Base-by-base conservation (phyloP, 2,888 invertebrate species). In the Capitulum mitella region DNA sequence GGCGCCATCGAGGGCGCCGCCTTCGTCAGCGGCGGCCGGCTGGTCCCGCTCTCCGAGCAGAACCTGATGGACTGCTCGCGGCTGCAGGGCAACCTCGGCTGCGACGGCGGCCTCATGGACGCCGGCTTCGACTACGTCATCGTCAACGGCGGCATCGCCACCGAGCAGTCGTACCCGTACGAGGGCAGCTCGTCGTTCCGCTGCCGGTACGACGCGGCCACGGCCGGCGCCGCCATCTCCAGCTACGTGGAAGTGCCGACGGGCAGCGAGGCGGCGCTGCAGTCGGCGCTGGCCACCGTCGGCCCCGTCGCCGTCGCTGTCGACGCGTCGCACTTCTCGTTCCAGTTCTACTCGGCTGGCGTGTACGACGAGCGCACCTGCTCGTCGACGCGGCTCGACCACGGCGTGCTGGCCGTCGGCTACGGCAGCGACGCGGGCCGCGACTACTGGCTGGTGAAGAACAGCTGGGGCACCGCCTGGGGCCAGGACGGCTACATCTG, bases 291-390 rank as follows among this genome's bases (percentile, higher is more conserved):
- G 77, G 95, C 94, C 79, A 92, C 92, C 0, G 86, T 92, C 80
- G 96, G 96, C 0, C 96, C 96, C 19, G 88, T 95, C 77, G 90
- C 94, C 12, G 91, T 95, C 77, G 95, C 94, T 83, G 95, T 96
- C 84, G 95, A 97, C 88, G 96, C 96, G 81, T 91, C 92, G 70
- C 92, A 91, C 82, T 88, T 90, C 84, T 90, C 90, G 82, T 95
- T 96, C 91, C 94, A 95, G 87, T 91, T 93, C 85, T 95, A 95
- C 87, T 81, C 82, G n/a, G 80, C 81, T 19, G 85, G 83, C 84
- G 76, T 77, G 22, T 79, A 79, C 79, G 89, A 89, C 85, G 95
- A 95, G 83, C 90, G 91, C 70, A 86, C 90, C 77, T 97, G 97
- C 87, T 85, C 85, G 79, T 90, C 91, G 83, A 83, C 87, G 12